These are phyloP conservation scores for Lepisosteus oculatus DNA, from an alignment of 2,113 vertebrate genomes.

Conservation along the genomic window DNA sequence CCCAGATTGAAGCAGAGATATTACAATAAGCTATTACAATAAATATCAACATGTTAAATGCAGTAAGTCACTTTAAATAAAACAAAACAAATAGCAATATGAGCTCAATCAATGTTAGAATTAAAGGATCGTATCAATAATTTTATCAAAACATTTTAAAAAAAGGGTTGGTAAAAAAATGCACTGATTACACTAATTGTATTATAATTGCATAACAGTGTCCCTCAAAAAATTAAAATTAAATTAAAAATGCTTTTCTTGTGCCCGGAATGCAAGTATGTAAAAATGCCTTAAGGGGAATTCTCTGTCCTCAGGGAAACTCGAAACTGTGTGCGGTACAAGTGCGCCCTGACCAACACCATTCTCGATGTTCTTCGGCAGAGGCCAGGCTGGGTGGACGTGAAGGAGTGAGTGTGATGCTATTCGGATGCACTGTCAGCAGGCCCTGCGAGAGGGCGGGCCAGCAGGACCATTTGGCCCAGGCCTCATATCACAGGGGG, in stretches of 20 bases:
- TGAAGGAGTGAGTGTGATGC: slow-evolving; percentile 72
- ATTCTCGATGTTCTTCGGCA: slow-evolving; percentile 75
- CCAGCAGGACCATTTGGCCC: too few species aligned
- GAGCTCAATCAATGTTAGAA: background rate
- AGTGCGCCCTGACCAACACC: slow-evolving; percentile 69
- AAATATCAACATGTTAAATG: too few species aligned
- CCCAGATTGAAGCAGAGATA: too few species aligned
- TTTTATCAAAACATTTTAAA: background rate
- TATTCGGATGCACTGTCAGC: too few species aligned
- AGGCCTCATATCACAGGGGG: too few species aligned
- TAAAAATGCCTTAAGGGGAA: slow-evolving; percentile 1
- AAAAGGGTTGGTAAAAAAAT: background rate
- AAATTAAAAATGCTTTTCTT: background rate
- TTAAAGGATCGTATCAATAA: background rate
- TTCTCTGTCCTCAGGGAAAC: slow-evolving; percentile 63
- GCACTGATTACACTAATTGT: too few species aligned
- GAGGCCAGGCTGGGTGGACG: slow-evolving; percentile 82
- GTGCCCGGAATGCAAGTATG: too few species aligned
- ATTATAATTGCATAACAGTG: background rate
- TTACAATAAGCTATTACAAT: too few species aligned
- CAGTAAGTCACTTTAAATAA: too few species aligned
- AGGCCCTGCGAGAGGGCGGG: too few species aligned
- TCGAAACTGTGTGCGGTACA: slow-evolving; percentile 71
- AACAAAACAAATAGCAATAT: too few species aligned
- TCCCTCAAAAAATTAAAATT: background rate